These are phyloP conservation scores for Sebastes minor DNA, from an alignment of 2,797 vertebrate species.

Conservation along the genomic window DNA sequence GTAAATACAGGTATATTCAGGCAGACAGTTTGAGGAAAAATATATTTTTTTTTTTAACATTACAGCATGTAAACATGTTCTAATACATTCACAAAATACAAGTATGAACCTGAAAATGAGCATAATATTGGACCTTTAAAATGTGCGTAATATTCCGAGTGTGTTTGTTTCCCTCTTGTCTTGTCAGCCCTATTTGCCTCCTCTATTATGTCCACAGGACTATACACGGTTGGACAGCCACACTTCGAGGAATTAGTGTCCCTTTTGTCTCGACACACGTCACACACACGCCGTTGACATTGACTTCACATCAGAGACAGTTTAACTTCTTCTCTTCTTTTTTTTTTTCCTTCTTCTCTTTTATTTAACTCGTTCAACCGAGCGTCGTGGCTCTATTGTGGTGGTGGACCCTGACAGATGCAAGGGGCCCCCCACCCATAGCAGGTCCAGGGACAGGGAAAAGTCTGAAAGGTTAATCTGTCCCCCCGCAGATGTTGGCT, in stretches of 20 bases:
- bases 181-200: constrained; percentile 15
- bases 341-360: constrained; percentile 52
- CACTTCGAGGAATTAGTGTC: constrained; percentile 71
- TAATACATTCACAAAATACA: no score
- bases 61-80: no score
- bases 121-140: neutral
- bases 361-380: constrained; percentile 81
- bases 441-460: constrained; percentile 87
- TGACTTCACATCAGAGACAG: constrained; percentile 84
- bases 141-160: neutral
- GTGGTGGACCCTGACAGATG: constrained; percentile 82
- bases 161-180: constrained; percentile 34
- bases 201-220: constrained; percentile 52
- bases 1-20: no score
- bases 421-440: constrained; percentile 69
- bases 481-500: constrained; percentile 89
- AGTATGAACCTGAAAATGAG: no score
- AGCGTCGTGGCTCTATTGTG: constrained; percentile 72
- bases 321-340: constrained; percentile 79
- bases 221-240: constrained; percentile 69
- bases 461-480: constrained; percentile 91
- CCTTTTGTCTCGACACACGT: constrained; percentile 78
- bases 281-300: constrained; percentile 80
- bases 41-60: no score
- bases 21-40: no score